Evolutionary conservation across 2,113 vertebrate genomes (phyloP), one percentile per base, ranked within the genome.

Genomic region (Bufo gargarizans): DNA sequence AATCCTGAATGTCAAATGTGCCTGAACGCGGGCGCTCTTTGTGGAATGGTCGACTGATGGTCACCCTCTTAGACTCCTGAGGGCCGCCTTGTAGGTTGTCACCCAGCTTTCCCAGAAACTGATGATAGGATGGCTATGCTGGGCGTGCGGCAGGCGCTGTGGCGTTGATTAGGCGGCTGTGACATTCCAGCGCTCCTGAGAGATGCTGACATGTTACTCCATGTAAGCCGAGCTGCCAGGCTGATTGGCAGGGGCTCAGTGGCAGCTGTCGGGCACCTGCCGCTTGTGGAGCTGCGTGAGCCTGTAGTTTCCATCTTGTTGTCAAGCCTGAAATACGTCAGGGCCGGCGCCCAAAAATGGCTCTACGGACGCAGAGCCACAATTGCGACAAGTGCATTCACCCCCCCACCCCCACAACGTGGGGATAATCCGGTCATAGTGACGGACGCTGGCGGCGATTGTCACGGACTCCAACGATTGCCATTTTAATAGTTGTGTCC

Each of bases 261-360:
- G 49, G 47, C 81, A 83, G 81, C 81, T 83, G 81, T 67, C 47
- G 33, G 81, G 81, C 61, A 63, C 81, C 63, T 45, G 81, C 17
- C 17, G 10, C 80, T 45, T 19, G 53, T 10, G 3, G 53, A 80
- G n/a, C 78, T 12, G 53, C n/a, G 8, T 55, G 49, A 80, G 4
- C 3, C 72, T 47, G 50, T 49, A 74, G 49, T 76, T 76, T 76
- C 72, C 72, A 76, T 76, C 47, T 76, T 76, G 45, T 49, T 76
- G 72, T 49, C 8, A 10, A 76, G 45, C 72, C 45, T 76, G 16
- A 76, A 50, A 76, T 20, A 16, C 50, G 72, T 49, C 72, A 47
- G 72, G 45, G 12, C 45, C 17, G 7, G 72, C 0, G 11, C n/a
- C 61, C 61, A 19, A 4, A 19, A 63, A 20, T 3, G 4, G 19